A percentile compares a stretch with the other conserved stretches of the same genome.
Conservation (phyloP, 2,797 vertebrate genomes). For the Coregonus suidteri region DNA sequence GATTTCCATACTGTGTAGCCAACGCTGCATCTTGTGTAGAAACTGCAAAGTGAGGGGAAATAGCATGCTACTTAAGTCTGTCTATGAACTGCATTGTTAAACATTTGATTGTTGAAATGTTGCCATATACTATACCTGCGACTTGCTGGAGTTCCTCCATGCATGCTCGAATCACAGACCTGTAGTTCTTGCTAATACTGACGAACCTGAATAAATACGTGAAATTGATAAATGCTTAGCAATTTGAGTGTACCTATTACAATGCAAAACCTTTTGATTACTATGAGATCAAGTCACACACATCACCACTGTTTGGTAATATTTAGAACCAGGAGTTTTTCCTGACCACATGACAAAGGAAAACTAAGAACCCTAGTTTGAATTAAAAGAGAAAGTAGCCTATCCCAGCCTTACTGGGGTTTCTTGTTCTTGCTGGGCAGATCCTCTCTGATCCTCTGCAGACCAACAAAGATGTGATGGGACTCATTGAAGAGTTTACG, state of each 20-base stretch:
- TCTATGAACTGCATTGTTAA: no score
- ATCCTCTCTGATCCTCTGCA: conserved; percentile 89
- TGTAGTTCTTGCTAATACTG: conserved; percentile 95
- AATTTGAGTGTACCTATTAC: background rate
- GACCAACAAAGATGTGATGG: conserved; percentile 92
- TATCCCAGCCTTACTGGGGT: conserved; percentile 80
- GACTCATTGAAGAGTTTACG: conserved; percentile 97
- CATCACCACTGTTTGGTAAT: background rate
- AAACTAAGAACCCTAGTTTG: background rate
- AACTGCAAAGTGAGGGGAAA: conserved; percentile 69
- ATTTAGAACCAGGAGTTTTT: background rate
- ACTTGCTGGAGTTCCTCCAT: conserved; percentile 94
- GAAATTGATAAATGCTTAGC: background rate
- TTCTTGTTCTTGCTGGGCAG: conserved; percentile 86
- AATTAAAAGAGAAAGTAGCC: background rate
- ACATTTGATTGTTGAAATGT: background rate
- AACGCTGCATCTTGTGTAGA: conserved; percentile 74
- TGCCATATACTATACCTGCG: conserved; percentile 73
- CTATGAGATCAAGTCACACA: background rate
- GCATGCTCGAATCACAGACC: conserved; percentile 92
- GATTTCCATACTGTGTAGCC: conserved; percentile 82
- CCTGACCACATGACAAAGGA: background rate
- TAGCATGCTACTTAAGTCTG: background rate
- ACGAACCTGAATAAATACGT: conserved; percentile 78
- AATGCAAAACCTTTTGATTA: no score